phyloP scores from a whole-genome alignment of 2,888 invertebrate genomes.

The Trypoxylon attenuatum region DNA sequence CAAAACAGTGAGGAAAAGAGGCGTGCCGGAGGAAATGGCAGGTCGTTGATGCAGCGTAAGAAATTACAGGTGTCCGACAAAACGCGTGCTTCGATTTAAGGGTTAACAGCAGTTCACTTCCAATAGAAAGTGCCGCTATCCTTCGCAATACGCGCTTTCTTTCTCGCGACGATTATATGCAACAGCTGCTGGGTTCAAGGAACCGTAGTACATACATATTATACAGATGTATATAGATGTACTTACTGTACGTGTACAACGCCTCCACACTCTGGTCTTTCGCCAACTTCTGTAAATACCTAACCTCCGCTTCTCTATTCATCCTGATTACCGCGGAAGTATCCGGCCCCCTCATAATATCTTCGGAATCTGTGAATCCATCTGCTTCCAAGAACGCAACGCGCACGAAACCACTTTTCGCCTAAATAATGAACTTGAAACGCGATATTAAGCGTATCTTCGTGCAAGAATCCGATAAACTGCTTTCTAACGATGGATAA shows the following conservation, averaged over 20 bases:
- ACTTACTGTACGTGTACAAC: conserved; percentile 11
- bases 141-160: conserved; percentile 50
- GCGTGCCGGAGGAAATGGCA: too few species aligned
- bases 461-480: too few species aligned
- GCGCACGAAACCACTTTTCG: neutral
- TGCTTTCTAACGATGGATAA: too few species aligned
- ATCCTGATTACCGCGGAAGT: conserved; percentile 19
- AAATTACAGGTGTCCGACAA: too few species aligned
- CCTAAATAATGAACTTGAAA: too few species aligned
- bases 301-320: conserved; percentile 13
- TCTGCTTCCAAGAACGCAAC: conserved; percentile 3
- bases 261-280: conserved; percentile 38
- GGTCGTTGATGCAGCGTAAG: too few species aligned
- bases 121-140: conserved; percentile 45
- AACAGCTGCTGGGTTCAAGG: conserved; percentile 39
- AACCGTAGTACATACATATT: conserved; percentile 27
- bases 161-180: conserved; percentile 48
- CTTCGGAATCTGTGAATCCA: conserved; percentile 31
- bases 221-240: neutral
- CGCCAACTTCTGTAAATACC: conserved; percentile 1
- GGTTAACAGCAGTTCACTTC: too few species aligned
- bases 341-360: neutral
- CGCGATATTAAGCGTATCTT: too few species aligned
- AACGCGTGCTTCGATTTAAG: too few species aligned
- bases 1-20: too few species aligned